Evolutionary conservation across 2,797 vertebrate genomes (phyloP).

Genomic region (Rachycentron canadum): DNA sequence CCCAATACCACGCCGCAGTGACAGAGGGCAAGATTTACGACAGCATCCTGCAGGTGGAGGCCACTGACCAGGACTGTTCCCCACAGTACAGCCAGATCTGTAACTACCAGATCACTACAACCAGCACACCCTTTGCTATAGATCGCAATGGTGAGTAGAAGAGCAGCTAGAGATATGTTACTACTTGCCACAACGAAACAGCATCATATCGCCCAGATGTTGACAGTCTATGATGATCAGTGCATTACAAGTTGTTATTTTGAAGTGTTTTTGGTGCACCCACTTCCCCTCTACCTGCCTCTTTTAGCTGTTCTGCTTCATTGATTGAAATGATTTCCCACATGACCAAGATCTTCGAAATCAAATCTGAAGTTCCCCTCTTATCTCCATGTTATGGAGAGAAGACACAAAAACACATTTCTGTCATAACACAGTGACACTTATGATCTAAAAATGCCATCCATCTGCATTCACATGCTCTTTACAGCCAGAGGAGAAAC

Average conservation of each 20-base stretch:
- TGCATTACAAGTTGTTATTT: neutral
- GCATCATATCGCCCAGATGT: neutral
- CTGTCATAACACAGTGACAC: constrained; percentile 1
- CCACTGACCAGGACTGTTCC: constrained; percentile 94
- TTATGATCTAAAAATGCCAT: constrained; percentile 7
- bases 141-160: constrained; percentile 94
- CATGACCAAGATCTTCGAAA: neutral
- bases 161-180: neutral
- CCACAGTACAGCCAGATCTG: constrained; percentile 98
- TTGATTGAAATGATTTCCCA: constrained; percentile 30
- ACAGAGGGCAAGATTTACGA: constrained; percentile 96
- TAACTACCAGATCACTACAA: constrained; percentile 93
- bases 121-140: constrained; percentile 93
- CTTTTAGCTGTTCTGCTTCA: neutral
- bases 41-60: constrained; percentile 96
- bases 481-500: constrained; percentile 6
- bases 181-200: neutral
- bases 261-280: neutral
- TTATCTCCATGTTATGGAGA: neutral
- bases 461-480: neutral
- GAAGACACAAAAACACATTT: neutral
- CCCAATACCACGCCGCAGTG: constrained; percentile 88
- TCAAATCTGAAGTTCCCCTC: neutral
- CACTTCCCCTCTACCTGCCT: neutral
- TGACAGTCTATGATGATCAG: neutral